Evolutionary conservation across 2,888 invertebrate genomes (phyloP), one percentile per base, ranked within the genome.

Genomic region (Hartigia nigra): DNA sequence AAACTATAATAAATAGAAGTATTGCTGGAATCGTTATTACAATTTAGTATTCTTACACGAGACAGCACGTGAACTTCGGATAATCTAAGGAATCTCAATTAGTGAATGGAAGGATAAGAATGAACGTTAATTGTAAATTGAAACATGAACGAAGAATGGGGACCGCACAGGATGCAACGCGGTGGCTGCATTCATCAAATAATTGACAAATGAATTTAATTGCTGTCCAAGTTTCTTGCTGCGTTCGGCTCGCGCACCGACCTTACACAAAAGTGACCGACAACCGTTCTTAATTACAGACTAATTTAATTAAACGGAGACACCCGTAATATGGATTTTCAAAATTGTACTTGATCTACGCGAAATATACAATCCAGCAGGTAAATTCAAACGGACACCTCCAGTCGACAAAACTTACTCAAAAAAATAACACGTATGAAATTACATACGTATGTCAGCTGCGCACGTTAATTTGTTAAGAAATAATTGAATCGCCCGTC

Each of bases 191-290:
- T 88, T 88, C 88, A 85, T 87, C 87, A 88, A 87, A 87, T 88
- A 86, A 87, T 86, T 88, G 88, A 87, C 89, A 89, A 90, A 90
- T 89, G 86, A 88, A 88, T 90, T 90, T 88, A 90, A 90, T 90
- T 88, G 88, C 86, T 82, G 85, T 83, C 82, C 84, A 80, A 77
- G 81, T 83, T 88, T 87, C 84, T 88, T 86, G 82, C 72, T 34
- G 72, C 12, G 11, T 34, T 31, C 31, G 31, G 72, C 31, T 9
- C 31, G 34, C 55, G 55, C 23, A 55, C 23, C 55, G 2, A 55
- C 9, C 9, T 23, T 23, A 55, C 55, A 23, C 23, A 23, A 55
- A 55, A 23, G 55, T 55, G 55, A 55, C 5, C 55, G 23, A 55
- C 55, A 1, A 9, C 23, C 23, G 35, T 35, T 35, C 23, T 55